These are phyloP conservation scores for Alaudala cheleensis DNA, from an alignment of 2,113 vertebrate genomes.

Conservation along the genomic window DNA sequence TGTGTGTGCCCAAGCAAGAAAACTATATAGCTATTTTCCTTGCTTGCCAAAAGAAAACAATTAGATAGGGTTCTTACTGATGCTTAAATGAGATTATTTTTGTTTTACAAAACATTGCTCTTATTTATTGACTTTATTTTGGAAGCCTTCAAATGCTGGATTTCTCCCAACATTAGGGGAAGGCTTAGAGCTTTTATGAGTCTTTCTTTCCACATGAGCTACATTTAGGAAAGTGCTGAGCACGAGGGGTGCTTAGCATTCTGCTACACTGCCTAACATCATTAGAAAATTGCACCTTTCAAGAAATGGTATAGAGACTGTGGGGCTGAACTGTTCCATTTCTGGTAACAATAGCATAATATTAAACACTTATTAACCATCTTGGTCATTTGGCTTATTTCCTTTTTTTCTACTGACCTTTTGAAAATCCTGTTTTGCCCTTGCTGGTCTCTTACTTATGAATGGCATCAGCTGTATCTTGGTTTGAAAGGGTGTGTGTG, in stretches of 20 bases:
- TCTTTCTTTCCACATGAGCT: background rate
- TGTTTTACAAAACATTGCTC: background rate
- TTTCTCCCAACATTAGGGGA: background rate
- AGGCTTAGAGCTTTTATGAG: background rate
- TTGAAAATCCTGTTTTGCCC: background rate
- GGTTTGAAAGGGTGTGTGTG: background rate
- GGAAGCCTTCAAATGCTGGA: background rate
- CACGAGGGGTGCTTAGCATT: background rate
- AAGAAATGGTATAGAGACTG: background rate
- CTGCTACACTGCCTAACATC: background rate
- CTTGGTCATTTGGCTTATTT: background rate
- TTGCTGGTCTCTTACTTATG: background rate
- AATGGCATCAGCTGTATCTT: background rate
- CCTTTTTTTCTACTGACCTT: background rate
- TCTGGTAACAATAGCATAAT: background rate
- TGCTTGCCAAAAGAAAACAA: background rate
- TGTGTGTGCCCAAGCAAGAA: constrained; percentile 41
- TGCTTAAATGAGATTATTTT: background rate
- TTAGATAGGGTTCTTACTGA: background rate
- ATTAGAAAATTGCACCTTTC: background rate
- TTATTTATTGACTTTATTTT: constrained; percentile 6
- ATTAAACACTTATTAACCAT: background rate
- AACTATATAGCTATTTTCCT: background rate
- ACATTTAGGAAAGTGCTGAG: background rate
- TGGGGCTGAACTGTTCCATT: background rate